These are phyloP conservation scores for Montipora capricornis DNA, from an alignment of 64 coral and sea anemone genomes.

Conservation along the genomic window DNA sequence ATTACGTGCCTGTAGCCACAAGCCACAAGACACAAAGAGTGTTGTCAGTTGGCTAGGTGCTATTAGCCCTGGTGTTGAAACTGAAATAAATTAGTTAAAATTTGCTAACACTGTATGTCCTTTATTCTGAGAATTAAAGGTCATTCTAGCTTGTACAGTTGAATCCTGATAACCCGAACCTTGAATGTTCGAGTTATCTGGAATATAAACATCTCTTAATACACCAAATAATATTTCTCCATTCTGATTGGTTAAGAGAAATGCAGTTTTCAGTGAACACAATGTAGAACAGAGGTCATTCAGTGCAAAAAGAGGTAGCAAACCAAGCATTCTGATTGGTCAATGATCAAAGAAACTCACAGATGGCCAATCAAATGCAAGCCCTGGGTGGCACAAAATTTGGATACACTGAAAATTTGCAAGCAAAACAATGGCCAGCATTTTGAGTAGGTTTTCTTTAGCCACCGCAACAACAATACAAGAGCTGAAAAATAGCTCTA, in stretches of 20 bases:
- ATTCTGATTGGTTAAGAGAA: neutral
- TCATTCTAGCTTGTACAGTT: neutral
- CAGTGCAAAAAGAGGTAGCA: conserved; percentile 1
- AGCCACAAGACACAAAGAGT: conserved; percentile 7
- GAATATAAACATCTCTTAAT: conserved; percentile 16
- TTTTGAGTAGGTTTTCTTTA: conserved; percentile 12
- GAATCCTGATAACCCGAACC: conserved; percentile 3
- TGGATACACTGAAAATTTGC: neutral
- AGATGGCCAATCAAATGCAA: neutral
- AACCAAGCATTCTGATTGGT: neutral
- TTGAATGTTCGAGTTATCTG: neutral
- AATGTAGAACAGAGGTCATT: neutral
- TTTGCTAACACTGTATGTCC: conserved; percentile 11
- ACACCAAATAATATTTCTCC: neutral
- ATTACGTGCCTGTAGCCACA: neutral
- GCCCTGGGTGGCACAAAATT: neutral
- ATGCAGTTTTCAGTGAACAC: neutral
- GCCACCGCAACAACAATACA: neutral
- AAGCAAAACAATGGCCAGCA: neutral
- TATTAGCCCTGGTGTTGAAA: conserved; percentile 17
- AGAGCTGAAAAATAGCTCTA: neutral
- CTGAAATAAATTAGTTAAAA: conserved; percentile 22
- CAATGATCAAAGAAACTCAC: conserved; percentile 10
- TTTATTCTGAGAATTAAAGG: conserved; percentile 20
- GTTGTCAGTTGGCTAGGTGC: neutral